Conservation (phyloP, 2,888 invertebrate genomes). For the Strigamia transsilvanica region DNA sequence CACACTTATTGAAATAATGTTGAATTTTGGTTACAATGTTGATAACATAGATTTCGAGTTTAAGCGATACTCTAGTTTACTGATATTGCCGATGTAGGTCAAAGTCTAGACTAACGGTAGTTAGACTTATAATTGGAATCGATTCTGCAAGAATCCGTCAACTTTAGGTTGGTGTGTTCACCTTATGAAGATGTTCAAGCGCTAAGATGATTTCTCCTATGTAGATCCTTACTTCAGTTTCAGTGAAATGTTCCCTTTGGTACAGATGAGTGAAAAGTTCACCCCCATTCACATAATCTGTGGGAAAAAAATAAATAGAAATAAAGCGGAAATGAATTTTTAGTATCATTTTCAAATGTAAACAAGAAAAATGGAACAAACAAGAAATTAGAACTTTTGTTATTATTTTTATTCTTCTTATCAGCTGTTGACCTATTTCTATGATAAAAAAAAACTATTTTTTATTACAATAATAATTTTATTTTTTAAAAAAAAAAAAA, state of each 20-base stretch:
- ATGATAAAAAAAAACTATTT: background rate
- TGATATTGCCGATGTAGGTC: too few relatives aligned
- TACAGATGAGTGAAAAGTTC: conserved; percentile 97
- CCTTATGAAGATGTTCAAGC: conserved; percentile 92
- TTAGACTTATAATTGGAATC: too few relatives aligned
- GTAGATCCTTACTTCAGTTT: conserved; percentile 89
- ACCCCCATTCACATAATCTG: conserved; percentile 97
- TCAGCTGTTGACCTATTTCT: background rate
- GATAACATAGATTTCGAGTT: too few relatives aligned
- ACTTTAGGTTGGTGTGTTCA: too few relatives aligned
- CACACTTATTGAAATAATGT: too few relatives aligned
- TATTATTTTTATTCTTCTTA: conserved; percentile 6
- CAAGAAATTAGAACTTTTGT: background rate
- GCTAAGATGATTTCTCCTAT: conserved; percentile 96
- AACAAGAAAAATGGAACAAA: conserved; percentile 13
- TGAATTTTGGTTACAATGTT: too few relatives aligned
- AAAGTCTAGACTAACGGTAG: too few relatives aligned
- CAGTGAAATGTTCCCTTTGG: conserved; percentile 90
- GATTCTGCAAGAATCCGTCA: too few relatives aligned
- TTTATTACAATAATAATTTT: too few relatives aligned
- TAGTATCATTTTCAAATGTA: background rate
- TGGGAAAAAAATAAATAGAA: too few relatives aligned
- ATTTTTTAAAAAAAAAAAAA: background rate
- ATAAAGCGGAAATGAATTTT: conserved; percentile 50
- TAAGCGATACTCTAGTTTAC: too few relatives aligned